phyloP scores from a whole-genome alignment of 92 coral and sea anemone genomes.

The Metridium senile region DNA sequence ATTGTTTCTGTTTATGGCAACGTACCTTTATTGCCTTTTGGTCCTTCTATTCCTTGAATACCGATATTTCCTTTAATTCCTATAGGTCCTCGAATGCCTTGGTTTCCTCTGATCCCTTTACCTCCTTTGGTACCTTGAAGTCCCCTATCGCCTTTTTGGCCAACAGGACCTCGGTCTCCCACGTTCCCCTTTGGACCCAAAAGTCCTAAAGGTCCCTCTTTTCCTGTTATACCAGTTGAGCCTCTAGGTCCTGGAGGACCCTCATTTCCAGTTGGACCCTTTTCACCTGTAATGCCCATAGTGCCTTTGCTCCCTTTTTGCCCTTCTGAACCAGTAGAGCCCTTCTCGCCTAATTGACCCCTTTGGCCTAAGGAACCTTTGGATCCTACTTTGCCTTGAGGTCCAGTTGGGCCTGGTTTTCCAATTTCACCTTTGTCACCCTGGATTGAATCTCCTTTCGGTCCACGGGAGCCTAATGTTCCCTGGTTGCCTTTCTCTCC shows the following conservation, averaged over 20 bases:
- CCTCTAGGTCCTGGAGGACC: neutral
- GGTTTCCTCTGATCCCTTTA: neutral
- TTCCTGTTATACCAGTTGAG: neutral
- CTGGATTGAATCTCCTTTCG: neutral
- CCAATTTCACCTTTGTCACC: slow-evolving; percentile 9
- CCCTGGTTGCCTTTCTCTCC: neutral
- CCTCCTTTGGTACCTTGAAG: slow-evolving; percentile 3
- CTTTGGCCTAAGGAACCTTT: slow-evolving; percentile 9
- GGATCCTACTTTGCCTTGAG: neutral
- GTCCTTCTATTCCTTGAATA: neutral
- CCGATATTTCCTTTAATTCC: neutral
- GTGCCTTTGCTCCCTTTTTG: neutral
- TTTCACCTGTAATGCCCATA: neutral
- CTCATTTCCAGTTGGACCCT: neutral
- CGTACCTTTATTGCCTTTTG: slow-evolving; percentile 9
- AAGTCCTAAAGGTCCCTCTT: neutral
- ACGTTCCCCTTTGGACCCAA: too few species aligned
- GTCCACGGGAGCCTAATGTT: neutral
- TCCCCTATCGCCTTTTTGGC: too few species aligned
- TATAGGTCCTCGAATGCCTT: neutral
- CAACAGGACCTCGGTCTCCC: too few species aligned
- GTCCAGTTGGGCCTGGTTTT: neutral
- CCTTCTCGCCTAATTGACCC: neutral
- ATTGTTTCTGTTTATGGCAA: neutral
- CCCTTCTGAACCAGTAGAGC: neutral